Percentiles rank a stretch among this genome's conserved stretches.
These are phyloP conservation scores for Lepisosteus osseus DNA, from an alignment of 2,113 vertebrate species.

Conservation along the genomic window DNA sequence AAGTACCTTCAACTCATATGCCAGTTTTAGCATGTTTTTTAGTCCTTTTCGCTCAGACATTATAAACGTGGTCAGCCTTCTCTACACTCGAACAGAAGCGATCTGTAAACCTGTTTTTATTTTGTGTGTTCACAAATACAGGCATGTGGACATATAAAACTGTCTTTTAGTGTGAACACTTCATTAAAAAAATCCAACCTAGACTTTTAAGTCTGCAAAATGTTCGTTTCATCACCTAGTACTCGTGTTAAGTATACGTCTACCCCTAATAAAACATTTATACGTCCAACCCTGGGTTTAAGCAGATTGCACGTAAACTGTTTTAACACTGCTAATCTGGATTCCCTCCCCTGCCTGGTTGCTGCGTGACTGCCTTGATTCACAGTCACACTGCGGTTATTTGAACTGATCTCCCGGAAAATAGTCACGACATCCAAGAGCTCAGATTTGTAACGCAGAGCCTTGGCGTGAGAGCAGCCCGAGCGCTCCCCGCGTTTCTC, in stretches of 20 bases:
- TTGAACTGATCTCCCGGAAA: conserved; percentile 61
- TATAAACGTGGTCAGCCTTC: too few species aligned
- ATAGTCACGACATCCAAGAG: conserved; percentile 74
- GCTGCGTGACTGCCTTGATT: conserved; percentile 39
- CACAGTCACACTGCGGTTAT: conserved; percentile 53
- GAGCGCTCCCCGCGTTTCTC: conserved; percentile 60
- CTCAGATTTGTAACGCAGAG: conserved; percentile 65
- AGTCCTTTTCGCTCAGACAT: too few species aligned
- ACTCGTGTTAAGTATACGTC: conserved; percentile 13
- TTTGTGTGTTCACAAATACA: too few species aligned
- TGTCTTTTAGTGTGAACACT: too few species aligned
- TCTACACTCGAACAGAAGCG: too few species aligned
- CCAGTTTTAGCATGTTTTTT: too few species aligned
- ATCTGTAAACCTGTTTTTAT: too few species aligned
- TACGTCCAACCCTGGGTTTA: background rate
- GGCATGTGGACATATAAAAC: too few species aligned
- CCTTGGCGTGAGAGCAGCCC: conserved; percentile 65
- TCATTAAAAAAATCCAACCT: too few species aligned
- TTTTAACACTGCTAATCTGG: conserved; percentile 20
- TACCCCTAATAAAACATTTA: conserved; percentile 25
- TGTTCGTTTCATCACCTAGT: background rate
- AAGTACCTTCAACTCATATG: too few species aligned
- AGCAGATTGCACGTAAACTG: conserved; percentile 6
- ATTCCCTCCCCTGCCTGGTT: conserved; percentile 31
- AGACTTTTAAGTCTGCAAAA: background rate